Evolutionary conservation across 1,140 invertebrate species (phyloP).

Genomic region (Drosophila watanabei): DNA sequence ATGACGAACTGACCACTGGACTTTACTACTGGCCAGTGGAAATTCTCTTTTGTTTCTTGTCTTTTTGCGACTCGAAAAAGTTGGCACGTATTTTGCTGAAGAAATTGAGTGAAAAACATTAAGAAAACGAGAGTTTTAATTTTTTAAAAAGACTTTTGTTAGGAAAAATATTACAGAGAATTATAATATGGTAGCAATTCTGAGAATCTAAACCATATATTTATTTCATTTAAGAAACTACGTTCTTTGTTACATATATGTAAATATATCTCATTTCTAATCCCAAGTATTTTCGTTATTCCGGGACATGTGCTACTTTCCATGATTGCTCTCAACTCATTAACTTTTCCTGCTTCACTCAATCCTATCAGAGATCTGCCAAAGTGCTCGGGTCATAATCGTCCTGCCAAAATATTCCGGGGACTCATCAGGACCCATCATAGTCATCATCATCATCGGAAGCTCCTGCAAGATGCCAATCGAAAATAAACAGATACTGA

Average conservation of each 20-base stretch:
- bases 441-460: slow-evolving; percentile 30
- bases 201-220: too few relatives aligned
- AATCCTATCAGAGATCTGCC: slow-evolving; percentile 38
- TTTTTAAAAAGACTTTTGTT: background rate
- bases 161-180: background rate
- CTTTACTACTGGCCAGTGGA: slow-evolving; percentile 8
- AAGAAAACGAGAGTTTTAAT: background rate
- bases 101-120: slow-evolving; percentile 61
- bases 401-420: slow-evolving; percentile 16
- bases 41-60: slow-evolving; percentile 33
- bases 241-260: background rate
- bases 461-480: slow-evolving; percentile 50
- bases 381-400: slow-evolving; percentile 36
- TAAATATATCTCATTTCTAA: background rate
- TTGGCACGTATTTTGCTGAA: slow-evolving; percentile 48
- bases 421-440: slow-evolving; percentile 45
- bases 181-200: too few relatives aligned
- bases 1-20: slow-evolving; percentile 55
- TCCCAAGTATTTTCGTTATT: background rate
- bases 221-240: background rate
- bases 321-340: slow-evolving; percentile 23
- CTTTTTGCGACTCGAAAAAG: slow-evolving; percentile 32
- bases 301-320: slow-evolving; percentile 8
- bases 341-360: slow-evolving; percentile 32
- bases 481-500: slow-evolving; percentile 39